Conservation (phyloP, 2,888 invertebrate species). For the Strigamia transsilvanica region DNA sequence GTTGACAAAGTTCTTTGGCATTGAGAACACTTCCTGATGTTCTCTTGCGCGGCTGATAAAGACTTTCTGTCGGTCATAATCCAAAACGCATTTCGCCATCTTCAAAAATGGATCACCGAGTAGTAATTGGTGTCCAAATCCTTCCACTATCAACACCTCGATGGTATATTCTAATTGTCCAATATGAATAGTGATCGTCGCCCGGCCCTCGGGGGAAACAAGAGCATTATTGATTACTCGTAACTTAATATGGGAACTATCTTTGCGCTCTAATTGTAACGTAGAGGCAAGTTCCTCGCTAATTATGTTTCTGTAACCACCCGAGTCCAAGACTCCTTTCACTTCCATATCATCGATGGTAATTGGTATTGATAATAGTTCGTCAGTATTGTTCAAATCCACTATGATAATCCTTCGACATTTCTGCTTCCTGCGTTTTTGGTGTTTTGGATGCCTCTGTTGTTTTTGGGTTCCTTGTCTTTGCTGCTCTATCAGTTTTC, state of each 20-base stretch:
- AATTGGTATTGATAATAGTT: background rate
- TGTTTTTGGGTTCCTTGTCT: background rate
- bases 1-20: background rate
- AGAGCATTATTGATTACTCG: background rate
- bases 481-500: background rate
- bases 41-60: background rate
- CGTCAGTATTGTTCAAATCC: background rate
- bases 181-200: background rate
- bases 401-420: background rate
- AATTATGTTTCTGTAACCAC: background rate
- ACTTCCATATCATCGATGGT: background rate
- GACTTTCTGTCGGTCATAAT: background rate
- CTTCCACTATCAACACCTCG: background rate
- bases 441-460: background rate
- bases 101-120: background rate
- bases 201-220: background rate
- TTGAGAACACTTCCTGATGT: background rate
- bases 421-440: background rate
- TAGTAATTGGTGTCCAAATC: background rate
- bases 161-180: background rate
- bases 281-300: background rate
- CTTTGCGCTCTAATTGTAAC: background rate
- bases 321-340: background rate
- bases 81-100: background rate
- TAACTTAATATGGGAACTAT: background rate